A percentile compares a stretch with the other conserved stretches of the same genome.
Evolutionary conservation across 2,888 invertebrate genomes (phyloP).

Genomic region (Thera britannica): DNA sequence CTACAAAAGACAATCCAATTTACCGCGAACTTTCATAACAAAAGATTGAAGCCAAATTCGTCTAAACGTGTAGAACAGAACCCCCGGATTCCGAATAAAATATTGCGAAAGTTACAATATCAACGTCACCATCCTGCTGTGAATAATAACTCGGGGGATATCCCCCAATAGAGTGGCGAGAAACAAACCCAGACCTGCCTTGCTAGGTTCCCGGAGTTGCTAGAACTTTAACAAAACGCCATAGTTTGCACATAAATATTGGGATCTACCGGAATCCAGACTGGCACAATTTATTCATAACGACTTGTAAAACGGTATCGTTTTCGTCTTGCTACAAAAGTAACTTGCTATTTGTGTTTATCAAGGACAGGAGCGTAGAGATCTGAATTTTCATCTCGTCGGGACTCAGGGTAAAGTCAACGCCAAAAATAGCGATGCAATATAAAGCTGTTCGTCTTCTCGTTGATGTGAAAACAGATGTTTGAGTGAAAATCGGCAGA

Average conservation of each 20-base stretch:
- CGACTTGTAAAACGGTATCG: slow-evolving; percentile 49
- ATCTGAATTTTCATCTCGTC: not conserved
- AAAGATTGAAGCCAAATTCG: slow-evolving; percentile 51
- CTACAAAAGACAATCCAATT: slow-evolving; percentile 34
- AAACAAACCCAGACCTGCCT: slow-evolving; percentile 56
- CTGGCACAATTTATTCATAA: slow-evolving; percentile 49
- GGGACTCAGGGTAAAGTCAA: too few relatives aligned
- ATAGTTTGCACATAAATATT: slow-evolving; percentile 59
- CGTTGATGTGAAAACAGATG: too few relatives aligned
- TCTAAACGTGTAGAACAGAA: slow-evolving; percentile 46
- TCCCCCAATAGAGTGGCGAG: slow-evolving; percentile 40
- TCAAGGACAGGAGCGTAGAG: slow-evolving; percentile 14
- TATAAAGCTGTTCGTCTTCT: too few relatives aligned
- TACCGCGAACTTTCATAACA: slow-evolving; percentile 32
- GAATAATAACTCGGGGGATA: slow-evolving; percentile 51
- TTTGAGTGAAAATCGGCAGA: too few relatives aligned
- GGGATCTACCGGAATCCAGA: slow-evolving; percentile 46
- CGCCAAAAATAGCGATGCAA: too few relatives aligned
- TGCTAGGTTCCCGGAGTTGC: slow-evolving; percentile 39
- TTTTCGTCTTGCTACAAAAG: slow-evolving; percentile 45
- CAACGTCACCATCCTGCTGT: slow-evolving; percentile 44
- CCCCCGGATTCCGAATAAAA: slow-evolving; percentile 49
- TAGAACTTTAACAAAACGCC: slow-evolving; percentile 50
- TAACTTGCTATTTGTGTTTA: slow-evolving; percentile 40
- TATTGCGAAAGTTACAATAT: slow-evolving; percentile 57